Percentiles rank a stretch among this genome's conserved stretches.
These are phyloP conservation scores for Tethea ocularis DNA, from an alignment of 2,888 invertebrate species.

Conservation along the genomic window DNA sequence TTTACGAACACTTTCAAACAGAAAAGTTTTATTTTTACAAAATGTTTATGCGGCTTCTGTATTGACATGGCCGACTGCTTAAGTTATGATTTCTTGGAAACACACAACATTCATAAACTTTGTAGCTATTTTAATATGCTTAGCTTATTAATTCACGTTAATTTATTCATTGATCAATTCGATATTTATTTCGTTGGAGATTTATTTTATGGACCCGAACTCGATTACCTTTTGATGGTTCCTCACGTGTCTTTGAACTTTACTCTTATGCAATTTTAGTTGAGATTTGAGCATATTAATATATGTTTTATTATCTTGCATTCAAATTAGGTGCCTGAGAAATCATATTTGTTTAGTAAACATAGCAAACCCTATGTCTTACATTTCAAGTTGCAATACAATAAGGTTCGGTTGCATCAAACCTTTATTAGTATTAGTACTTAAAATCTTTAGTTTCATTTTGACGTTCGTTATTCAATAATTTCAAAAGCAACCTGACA, in stretches of 20 bases:
- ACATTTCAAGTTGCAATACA: too few species aligned
- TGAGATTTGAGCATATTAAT: background rate
- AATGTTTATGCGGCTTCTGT: background rate
- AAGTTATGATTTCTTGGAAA: background rate
- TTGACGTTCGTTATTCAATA: too few species aligned
- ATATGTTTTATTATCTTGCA: too few species aligned
- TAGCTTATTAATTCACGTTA: background rate
- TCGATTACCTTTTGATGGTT: background rate
- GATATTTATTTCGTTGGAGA: background rate
- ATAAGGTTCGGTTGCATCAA: too few species aligned
- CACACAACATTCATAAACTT: background rate
- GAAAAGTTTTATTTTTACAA: background rate
- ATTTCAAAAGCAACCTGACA: too few species aligned
- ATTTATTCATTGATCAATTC: background rate
- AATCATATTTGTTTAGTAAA: too few species aligned
- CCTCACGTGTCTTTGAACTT: background rate
- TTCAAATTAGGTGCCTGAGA: too few species aligned
- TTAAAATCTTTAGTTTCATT: too few species aligned
- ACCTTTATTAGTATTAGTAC: too few species aligned
- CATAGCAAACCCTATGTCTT: too few species aligned
- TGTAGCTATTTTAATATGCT: background rate
- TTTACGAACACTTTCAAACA: background rate
- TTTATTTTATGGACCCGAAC: background rate
- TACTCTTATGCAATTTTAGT: background rate
- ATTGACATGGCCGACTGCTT: background rate